Percentiles rank a stretch among this genome's conserved stretches.
These are phyloP conservation scores for Gasteruption jaculator DNA, from an alignment of 2,888 invertebrate species.

Conservation along the genomic window DNA sequence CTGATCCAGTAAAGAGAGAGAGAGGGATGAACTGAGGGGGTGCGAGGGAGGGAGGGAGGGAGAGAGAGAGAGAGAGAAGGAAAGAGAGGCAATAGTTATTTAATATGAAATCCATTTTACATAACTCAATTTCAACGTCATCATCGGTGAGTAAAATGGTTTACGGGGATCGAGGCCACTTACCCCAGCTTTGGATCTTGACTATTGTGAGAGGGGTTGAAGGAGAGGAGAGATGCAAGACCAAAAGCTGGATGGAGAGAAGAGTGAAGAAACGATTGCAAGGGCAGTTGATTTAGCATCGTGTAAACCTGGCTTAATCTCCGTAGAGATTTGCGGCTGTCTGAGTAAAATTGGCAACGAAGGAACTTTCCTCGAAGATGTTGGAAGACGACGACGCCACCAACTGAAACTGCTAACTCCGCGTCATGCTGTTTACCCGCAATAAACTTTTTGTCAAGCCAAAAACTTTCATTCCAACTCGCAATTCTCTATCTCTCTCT, in stretches of 20 bases:
- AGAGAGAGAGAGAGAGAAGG: too few species aligned
- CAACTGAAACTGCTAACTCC: slow-evolving; percentile 19
- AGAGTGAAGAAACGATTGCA: too few species aligned
- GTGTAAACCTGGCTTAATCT: slow-evolving; percentile 38
- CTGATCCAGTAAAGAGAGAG: too few species aligned
- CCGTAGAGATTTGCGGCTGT: slow-evolving; percentile 34
- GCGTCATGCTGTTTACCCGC: slow-evolving; percentile 23
- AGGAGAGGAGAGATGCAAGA: slow-evolving; percentile 4
- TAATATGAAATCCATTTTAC: slow-evolving; percentile 45
- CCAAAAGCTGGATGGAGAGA: too few species aligned
- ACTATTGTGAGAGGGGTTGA: slow-evolving; percentile 7
- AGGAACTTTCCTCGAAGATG: too few species aligned
- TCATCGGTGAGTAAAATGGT: slow-evolving; percentile 42
- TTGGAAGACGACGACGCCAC: not conserved
- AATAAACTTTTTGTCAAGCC: slow-evolving; percentile 22
- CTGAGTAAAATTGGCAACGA: slow-evolving; percentile 30
- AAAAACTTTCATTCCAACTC: slow-evolving; percentile 28
- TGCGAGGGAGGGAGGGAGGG: too few species aligned
- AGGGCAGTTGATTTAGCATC: slow-evolving; percentile 35
- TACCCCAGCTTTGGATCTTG: too few species aligned
- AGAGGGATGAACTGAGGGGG: too few species aligned
- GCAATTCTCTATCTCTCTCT: slow-evolving; percentile 2
- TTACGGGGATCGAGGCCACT: slow-evolving; percentile 20
- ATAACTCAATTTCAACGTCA: slow-evolving; percentile 45
- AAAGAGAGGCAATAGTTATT: slow-evolving; percentile 42